phyloP scores from a whole-genome alignment of 2,888 invertebrate genomes.

The Petrophora chlorosata region DNA sequence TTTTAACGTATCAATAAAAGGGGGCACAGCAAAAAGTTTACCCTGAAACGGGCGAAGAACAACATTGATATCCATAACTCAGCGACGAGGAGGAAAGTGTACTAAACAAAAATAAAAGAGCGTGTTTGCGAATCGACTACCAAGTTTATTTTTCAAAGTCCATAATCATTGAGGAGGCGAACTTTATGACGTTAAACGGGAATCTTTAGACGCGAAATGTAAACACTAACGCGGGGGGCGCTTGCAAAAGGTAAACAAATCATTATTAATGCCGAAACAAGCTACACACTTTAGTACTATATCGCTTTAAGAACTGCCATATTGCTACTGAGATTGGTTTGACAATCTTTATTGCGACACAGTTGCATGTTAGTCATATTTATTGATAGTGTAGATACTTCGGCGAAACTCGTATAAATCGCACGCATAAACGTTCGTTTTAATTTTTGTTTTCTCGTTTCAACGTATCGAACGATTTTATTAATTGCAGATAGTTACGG shows the following conservation, averaged over 20 bases:
- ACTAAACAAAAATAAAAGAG: constrained; percentile 73
- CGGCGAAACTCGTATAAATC: constrained; percentile 52
- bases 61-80: constrained; percentile 70
- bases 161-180: constrained; percentile 70
- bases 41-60: constrained; percentile 54
- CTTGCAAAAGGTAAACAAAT: constrained; percentile 74
- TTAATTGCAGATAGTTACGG: constrained; percentile 39
- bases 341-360: constrained; percentile 12
- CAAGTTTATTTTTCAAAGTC: constrained; percentile 75
- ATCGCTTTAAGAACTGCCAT: constrained; percentile 12
- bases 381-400: constrained; percentile 40
- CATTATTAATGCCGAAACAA: constrained; percentile 45
- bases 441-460: constrained; percentile 49
- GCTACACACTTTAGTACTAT: constrained; percentile 13
- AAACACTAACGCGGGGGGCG: constrained; percentile 62
- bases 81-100: constrained; percentile 53
- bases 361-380: constrained; percentile 2
- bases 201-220: constrained; percentile 62
- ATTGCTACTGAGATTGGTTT: not conserved
- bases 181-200: constrained; percentile 67
- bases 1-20: constrained; percentile 56
- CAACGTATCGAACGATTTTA: constrained; percentile 42
- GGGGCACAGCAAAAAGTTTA: constrained; percentile 48
- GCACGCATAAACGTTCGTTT: constrained; percentile 52
- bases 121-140: constrained; percentile 63